A percentile compares a stretch with the other conserved stretches of the same genome.
Evolutionary conservation across 2,113 vertebrate species (phyloP).

Genomic region (Leptobrachium leishanense): DNA sequence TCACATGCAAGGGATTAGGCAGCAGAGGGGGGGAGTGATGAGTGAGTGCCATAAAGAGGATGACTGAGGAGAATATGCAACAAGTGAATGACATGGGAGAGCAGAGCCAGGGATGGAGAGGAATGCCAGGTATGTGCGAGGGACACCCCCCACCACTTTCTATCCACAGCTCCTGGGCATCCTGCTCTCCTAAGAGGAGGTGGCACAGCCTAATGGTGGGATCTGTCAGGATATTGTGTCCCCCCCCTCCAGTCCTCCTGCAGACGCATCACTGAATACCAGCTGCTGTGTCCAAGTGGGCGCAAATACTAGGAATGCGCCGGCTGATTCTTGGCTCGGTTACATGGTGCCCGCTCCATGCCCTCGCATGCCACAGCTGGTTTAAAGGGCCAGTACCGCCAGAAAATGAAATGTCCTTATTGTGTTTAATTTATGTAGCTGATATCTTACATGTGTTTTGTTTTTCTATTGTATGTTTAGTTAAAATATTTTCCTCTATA

Average conservation of each 20-base stretch:
- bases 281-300: conserved; percentile 48
- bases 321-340: conserved; percentile 4
- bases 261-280: background rate
- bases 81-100: conserved; percentile 5
- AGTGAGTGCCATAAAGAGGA: background rate
- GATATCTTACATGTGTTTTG: no score
- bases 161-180: conserved; percentile 51
- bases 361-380: background rate
- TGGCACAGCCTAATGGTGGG: background rate
- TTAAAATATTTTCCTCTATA: no score
- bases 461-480: no score
- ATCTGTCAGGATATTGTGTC: background rate
- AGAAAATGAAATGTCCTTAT: no score
- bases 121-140: conserved; percentile 1
- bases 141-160: conserved; percentile 16
- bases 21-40: background rate
- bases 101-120: conserved; percentile 26
- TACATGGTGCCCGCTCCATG: background rate
- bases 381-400: no score
- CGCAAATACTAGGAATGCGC: conserved; percentile 27
- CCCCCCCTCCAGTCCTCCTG: background rate
- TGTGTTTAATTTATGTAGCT: no score
- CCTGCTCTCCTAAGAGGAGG: background rate
- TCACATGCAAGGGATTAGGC: background rate
- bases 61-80: background rate